These are phyloP conservation scores for Delphinapterus leucas DNA, from an alignment of 2,113 vertebrate genomes.

Conservation along the genomic window DNA sequence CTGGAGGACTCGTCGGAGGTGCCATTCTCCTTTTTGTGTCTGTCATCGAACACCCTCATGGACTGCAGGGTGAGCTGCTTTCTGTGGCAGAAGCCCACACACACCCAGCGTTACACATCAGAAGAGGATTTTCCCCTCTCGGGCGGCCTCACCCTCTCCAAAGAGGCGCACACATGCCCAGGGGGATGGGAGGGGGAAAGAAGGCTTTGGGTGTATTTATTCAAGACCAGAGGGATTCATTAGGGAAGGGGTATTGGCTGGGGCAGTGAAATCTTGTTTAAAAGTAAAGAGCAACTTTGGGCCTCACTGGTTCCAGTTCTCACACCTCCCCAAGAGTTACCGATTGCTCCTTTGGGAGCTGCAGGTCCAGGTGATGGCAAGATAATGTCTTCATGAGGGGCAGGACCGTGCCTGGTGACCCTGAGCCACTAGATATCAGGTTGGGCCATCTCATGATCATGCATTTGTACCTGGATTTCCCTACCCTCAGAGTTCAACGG, in stretches of 20 bases:
- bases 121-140: not conserved
- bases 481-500: no score
- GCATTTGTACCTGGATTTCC: not conserved
- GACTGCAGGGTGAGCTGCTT: conserved; percentile 98
- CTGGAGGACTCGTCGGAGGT: conserved; percentile 97
- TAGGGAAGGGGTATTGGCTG: not conserved
- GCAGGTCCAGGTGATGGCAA: not conserved
- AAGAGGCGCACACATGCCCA: no score
- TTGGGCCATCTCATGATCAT: not conserved
- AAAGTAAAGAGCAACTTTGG: conserved; percentile 21
- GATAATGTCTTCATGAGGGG: not conserved
- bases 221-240: not conserved
- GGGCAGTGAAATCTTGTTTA: not conserved
- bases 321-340: not conserved
- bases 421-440: not conserved
- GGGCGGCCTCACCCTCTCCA: not conserved
- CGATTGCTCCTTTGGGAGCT: not conserved
- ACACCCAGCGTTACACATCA: not conserved
- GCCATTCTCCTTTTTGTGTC: conserved; percentile 94
- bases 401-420: not conserved
- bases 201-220: not conserved
- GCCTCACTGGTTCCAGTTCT: not conserved
- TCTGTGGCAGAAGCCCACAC: conserved; percentile 77
- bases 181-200: not conserved
- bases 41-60: conserved; percentile 95